Evolutionary conservation across 2,797 vertebrate genomes (phyloP), one percentile per base, ranked within the genome.

Genomic region (Natrix natrix): DNA sequence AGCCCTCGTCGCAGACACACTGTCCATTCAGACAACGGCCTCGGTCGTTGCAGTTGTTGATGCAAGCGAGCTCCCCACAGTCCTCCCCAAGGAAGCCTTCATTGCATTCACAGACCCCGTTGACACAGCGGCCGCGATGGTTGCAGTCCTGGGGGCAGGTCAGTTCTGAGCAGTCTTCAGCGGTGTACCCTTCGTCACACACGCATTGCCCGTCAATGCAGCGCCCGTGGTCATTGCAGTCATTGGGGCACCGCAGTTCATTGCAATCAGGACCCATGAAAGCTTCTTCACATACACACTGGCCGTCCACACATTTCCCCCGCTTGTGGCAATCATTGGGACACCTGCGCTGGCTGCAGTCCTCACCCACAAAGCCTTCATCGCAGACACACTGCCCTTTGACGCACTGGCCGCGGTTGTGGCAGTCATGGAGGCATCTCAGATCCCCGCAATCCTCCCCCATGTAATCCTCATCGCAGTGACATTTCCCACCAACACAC

Each of bases 1-100:
- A 99, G 20, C 99, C 99, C 89, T 99, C 98, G 0, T 98, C 96
- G 55, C 98, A 98, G 6, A 98, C 95, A 0, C 99, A 99, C 94
- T 97, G 98, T 0, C 99, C 98, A 0, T 97, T 20, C 0, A 92
- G 0, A 0, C 97, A 97, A 83, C 43, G 95, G 24, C 97, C 97
- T 0, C 0, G 96, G 43, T n/a, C 55, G 1, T 94, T 93, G 87
- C 97, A 97, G 93, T 97, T 60, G 0, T 86, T 96, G 92, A 95
- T 96, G 5, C 98, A 98, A 37, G 97, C 94, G 60, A 97, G 95
- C 93, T 97, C 95, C 0, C 95, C 89, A 0, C 99, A 99, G 96
- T 99, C 98, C 0, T 98, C 97, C 0, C 98, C 98, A 0, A 97
- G 96, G 97, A 98, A 98, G 55, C 99, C 99, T 1, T 99, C 98